These are phyloP conservation scores for Pseudorhombus dupliciocellatus DNA, from an alignment of 2,113 vertebrate species.

Conservation along the genomic window DNA sequence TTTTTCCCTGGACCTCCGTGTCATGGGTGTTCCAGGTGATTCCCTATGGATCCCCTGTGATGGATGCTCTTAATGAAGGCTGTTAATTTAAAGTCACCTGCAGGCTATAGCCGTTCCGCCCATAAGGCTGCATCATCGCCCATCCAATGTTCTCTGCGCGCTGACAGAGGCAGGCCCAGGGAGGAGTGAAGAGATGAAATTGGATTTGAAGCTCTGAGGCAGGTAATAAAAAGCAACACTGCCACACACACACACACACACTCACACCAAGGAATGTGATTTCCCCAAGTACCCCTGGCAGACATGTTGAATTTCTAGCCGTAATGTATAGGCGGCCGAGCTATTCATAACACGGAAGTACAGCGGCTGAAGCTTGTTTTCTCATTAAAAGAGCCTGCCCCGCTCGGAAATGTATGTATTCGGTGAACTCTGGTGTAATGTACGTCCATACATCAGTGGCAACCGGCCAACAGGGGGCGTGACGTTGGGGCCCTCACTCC, in stretches of 20 bases:
- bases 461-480: not conserved
- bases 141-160: slow-evolving; percentile 69
- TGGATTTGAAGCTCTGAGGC: slow-evolving; percentile 83
- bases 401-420: slow-evolving; percentile 44
- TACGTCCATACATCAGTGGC: slow-evolving; percentile 19
- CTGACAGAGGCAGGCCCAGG: slow-evolving; percentile 73
- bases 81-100: slow-evolving; percentile 80
- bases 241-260: slow-evolving; percentile 81
- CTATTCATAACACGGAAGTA: slow-evolving; percentile 74
- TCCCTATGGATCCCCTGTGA: slow-evolving; percentile 65
- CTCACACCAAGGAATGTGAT: slow-evolving; percentile 82
- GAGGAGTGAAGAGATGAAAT: slow-evolving; percentile 77
- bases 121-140: slow-evolving; percentile 59
- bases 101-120: slow-evolving; percentile 68
- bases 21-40: slow-evolving; percentile 45
- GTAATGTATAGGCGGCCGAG: slow-evolving; percentile 74
- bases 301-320: slow-evolving; percentile 78
- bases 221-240: slow-evolving; percentile 82
- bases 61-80: slow-evolving; percentile 77
- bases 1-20: slow-evolving; percentile 46
- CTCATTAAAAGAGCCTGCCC: slow-evolving; percentile 67
- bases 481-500: not conserved
- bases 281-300: slow-evolving; percentile 81
- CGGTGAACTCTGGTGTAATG: slow-evolving; percentile 28
- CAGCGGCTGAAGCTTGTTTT: slow-evolving; percentile 64